Evolutionary conservation across 2,888 invertebrate species (phyloP).

Genomic region (Molanna angustata): DNA sequence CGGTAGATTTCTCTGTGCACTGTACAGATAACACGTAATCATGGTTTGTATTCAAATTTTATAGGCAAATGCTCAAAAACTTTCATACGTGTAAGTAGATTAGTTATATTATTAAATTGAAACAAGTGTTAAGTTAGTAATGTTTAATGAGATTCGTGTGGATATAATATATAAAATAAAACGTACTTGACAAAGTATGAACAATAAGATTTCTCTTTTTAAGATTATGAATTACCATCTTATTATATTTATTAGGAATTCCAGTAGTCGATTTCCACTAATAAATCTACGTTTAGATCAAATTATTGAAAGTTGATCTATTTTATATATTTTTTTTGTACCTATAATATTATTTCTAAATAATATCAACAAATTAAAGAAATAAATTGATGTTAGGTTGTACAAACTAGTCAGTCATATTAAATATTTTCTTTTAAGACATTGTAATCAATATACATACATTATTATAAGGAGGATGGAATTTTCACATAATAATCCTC

Average conservation of each 20-base stretch:
- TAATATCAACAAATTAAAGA: slow-evolving; percentile 11
- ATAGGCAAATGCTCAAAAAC: slow-evolving; percentile 26
- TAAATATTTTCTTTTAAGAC: neutral
- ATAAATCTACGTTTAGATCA: slow-evolving; percentile 7
- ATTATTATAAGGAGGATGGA: too few species aligned
- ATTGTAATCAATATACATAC: too few species aligned
- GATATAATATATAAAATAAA: slow-evolving; percentile 8
- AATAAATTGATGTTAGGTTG: slow-evolving; percentile 23
- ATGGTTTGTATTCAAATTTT: slow-evolving; percentile 22
- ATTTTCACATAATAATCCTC: too few species aligned
- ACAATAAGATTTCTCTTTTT: neutral
- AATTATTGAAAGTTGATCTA: slow-evolving; percentile 21
- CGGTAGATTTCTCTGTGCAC: slow-evolving; percentile 18
- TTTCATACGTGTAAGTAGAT: slow-evolving; percentile 21
- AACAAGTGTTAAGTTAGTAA: slow-evolving; percentile 8
- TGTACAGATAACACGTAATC: slow-evolving; percentile 10
- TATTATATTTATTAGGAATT: slow-evolving; percentile 7
- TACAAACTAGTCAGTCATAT: slow-evolving; percentile 27
- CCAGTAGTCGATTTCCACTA: slow-evolving; percentile 2
- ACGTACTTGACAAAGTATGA: neutral
- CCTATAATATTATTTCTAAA: slow-evolving; percentile 16
- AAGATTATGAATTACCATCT: slow-evolving; percentile 16
- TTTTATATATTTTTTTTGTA: slow-evolving; percentile 15
- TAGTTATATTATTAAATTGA: slow-evolving; percentile 18
- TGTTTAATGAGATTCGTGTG: slow-evolving; percentile 8